A percentile compares a stretch with the other conserved stretches of the same genome.
phyloP scores from a whole-genome alignment of 2,797 vertebrate genomes.

The Amphiprion clarkii region DNA sequence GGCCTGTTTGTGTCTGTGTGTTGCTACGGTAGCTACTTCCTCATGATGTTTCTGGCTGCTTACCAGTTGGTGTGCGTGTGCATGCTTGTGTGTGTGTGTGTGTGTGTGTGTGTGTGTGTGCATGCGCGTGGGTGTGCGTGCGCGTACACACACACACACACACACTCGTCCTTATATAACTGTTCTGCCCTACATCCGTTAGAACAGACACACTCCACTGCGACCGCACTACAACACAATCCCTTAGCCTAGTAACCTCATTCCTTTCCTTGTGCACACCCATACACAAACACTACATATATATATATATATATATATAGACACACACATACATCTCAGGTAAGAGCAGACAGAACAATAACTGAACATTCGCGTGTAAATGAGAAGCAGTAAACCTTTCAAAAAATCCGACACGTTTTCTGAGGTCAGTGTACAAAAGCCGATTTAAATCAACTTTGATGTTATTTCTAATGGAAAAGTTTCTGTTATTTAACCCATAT shows the following conservation, averaged over 20 bases:
- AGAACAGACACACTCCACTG: constrained; percentile 35
- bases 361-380: not conserved
- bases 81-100: too few species aligned
- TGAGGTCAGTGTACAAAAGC: not conserved
- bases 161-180: constrained; percentile 74
- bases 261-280: constrained; percentile 18
- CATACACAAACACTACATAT: not conserved
- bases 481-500: too few species aligned
- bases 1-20: constrained; percentile 2
- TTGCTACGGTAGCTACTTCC: constrained; percentile 23
- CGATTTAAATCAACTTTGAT: not conserved
- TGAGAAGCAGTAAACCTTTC: not conserved
- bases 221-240: constrained; percentile 51
- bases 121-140: not conserved
- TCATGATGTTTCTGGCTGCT: constrained; percentile 7
- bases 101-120: not conserved
- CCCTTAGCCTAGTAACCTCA: constrained; percentile 76
- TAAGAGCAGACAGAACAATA: not conserved
- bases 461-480: not conserved
- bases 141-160: not conserved
- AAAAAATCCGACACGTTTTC: not conserved
- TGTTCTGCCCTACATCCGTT: constrained; percentile 78
- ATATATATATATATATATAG: too few species aligned
- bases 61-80: not conserved
- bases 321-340: too few species aligned